Evolutionary conservation across 2,888 invertebrate species (phyloP), one percentile per base, ranked within the genome.

Genomic region (Agrochola circellaris): DNA sequence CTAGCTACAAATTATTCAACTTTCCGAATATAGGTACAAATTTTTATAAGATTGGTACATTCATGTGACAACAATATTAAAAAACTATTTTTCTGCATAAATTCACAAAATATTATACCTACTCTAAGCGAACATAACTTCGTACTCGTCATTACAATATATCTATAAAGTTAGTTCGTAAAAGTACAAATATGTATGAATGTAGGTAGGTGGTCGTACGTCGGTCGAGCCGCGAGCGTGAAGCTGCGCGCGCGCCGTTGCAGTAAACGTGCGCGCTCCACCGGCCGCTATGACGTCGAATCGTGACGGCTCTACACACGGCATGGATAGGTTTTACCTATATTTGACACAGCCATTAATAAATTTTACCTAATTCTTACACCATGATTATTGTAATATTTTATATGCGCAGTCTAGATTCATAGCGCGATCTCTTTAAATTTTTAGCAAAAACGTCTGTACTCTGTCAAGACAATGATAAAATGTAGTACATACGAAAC

Each of bases 1-100:
- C 96, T 96, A 96, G 93, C 96, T 96, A 96, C 94, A 95, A 95
- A 95, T 96, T 95, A 96, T 95, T 93, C 96, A 96, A 96, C 96
- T 96, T 96, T 96, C 96, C 96, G 96, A 96, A 95, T 95, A 95
- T 95, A 95, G 95, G 95, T 96, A 96, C 96, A 95, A 95, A 93
- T 95, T 94, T 95, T 95, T 94, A 94, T 95, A 95, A 95, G 96
- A 96, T 96, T 96, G 96, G 96, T 96, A 96, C 96, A 96, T 96
- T 95, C 93, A 95, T 94, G 95, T 96, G 96, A 96, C 95, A 96
- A 96, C 96, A 96, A 96, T 96, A 95, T 96, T 96, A 96, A 96
- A 96, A 96, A 96, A 96, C 96, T 96, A 96, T 96, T 91, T 94
- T 95, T 96, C 95, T 96, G 96, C 96, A 95, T 96, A 96, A 96